Base-by-base conservation (phyloP, 2,888 invertebrate genomes). In the Heteromurus nitidus region DNA sequence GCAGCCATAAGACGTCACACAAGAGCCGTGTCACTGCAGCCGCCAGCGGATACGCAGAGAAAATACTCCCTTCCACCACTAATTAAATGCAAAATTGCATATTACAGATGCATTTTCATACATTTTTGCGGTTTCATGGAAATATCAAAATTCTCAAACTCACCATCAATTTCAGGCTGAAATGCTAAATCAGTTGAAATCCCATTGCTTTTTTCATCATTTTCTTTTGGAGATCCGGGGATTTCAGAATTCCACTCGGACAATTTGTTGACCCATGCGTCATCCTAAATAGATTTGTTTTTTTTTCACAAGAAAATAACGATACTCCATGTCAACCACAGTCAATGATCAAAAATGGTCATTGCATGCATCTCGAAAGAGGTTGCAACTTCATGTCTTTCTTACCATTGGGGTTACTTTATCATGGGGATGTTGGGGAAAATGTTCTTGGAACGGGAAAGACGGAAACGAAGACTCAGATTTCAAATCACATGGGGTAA, bases 1-100 rank as follows among this genome's bases (percentile, higher is more conserved):
- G 86, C 20, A 87, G 80, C 87, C 87, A 87, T 0, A 87, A 64
- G 16, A 87, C 86, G 58, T 87, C 87, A 73, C 87, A 87, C 9
- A 87, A 76, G 0, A 87, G 77, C 58, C 86, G 85, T 11, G 86
- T 86, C 58, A 85, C 67, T 18, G 85, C 82, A 58, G 85, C 82
- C n/a, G 87, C 87, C 26, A 87, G 65, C 13, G 87, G 87, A 58
- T 86, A 87, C 42, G 83, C 70, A 7, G 82, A 55, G 31, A 74
- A 60, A 13, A 77, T 31, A 68, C 64, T 75, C 2, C 76, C 77
- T 42, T 77, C 80, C 11, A 60, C 73, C 31, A 75, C 69, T 72
- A 31, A 31, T 72, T 62, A 69, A 30, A 20, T 16, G 30, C 53
- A 30, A 36, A 64, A 30, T 50, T n/a, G 18, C 55, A 55, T 9